Evolutionary conservation across 1,140 invertebrate genomes (phyloP).

Genomic region (Drosophila ironensis): DNA sequence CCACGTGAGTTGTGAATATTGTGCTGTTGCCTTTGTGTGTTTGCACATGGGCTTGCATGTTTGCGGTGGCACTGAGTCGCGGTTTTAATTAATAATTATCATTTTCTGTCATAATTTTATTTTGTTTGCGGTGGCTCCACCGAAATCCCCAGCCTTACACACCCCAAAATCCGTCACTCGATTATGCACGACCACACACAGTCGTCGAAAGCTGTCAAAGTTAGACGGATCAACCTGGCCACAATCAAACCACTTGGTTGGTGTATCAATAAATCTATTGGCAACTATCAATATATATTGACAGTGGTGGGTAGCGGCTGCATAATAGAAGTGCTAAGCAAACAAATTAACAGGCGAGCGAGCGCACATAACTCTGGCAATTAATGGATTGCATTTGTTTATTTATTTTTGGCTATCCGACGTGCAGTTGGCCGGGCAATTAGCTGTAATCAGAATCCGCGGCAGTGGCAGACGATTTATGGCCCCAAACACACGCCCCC

Average conservation of each 20-base stretch:
- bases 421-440: constrained; percentile 26
- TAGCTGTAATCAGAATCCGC: constrained; percentile 31
- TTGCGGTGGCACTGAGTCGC: constrained; percentile 51
- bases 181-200: constrained; percentile 26
- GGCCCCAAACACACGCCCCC: not conserved
- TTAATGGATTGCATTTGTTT: constrained; percentile 29
- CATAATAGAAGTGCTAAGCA: constrained; percentile 17
- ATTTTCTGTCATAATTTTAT: constrained; percentile 40
- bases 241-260: constrained; percentile 5
- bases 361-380: constrained; percentile 31
- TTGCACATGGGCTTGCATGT: constrained; percentile 20
- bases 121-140: constrained; percentile 37
- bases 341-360: constrained; percentile 35
- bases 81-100: constrained; percentile 73
- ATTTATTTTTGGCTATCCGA: constrained; percentile 40
- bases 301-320: not conserved
- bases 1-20: not conserved
- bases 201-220: constrained; percentile 21
- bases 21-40: constrained; percentile 2
- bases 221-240: constrained; percentile 32
- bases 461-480: constrained; percentile 38
- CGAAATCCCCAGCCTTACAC: not conserved
- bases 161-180: not conserved
- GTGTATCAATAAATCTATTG: not conserved
- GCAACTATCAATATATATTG: not conserved